Base-by-base conservation (phyloP, 1,140 invertebrate genomes). In the Apis florea region DNA sequence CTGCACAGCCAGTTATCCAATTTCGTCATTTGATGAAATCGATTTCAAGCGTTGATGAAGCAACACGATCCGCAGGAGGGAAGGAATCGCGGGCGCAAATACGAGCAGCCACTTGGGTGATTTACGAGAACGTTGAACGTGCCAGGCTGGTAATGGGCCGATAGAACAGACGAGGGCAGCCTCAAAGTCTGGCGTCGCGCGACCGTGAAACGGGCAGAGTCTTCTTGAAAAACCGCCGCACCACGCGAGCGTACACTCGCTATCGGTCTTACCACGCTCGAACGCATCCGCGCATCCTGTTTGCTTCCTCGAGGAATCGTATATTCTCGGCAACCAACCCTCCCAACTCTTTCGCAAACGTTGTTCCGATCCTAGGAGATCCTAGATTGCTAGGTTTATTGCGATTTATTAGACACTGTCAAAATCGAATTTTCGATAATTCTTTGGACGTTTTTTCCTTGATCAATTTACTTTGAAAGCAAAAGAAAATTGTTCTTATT, bases 151-250 rank as follows among this genome's bases (percentile, higher is more conserved):
- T 89, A 89, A 89, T 89, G 88, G 88, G 71, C 87, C 87, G 88
- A 89, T 89, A 87, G 83, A 77, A 70, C 84, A 72, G 76, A 71
- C 73, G 78, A 69, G 63, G 81, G 53, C 78, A 67, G 66, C 68
- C 87, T 85, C 88, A 89, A 89, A 89, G 88, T 89, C 88, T 89
- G 88, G 77, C 83, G 86, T 87, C 88, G 85, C 81, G 85, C 88
- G 84, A 89, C 87, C 88, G 88, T 89, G 88, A 89, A 89, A 88
- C 85, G 74, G 78, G 72, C 69, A 67, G 40, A 47, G 56, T 59
- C 73, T 75, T 73, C 85, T 84, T 86, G 85, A 88, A 87, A 87
- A 88, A 85, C 80, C 78, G 73, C 74, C 75, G 15, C 63, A 79
- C 64, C 64, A 68, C 66, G 85, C 61, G 77, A 67, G 73, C 70